Percentiles rank a stretch among this genome's conserved stretches.
Conservation (phyloP, 2,888 invertebrate species). For the Cetonia aurata region DNA sequence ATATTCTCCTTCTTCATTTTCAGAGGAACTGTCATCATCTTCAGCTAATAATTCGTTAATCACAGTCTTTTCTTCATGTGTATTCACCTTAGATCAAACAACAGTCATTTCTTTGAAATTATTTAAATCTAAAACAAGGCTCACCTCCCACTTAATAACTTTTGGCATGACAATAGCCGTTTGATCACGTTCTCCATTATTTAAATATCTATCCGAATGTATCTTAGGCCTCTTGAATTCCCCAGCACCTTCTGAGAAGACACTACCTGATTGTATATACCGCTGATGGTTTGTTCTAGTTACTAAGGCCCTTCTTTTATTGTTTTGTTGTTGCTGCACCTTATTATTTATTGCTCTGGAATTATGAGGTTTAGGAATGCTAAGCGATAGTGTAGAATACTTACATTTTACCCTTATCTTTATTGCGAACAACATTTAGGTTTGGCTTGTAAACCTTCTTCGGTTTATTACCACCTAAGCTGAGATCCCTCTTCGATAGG, state of each 20-base stretch:
- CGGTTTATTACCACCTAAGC: constrained; percentile 60
- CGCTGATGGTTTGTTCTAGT: constrained; percentile 44
- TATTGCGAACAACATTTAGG: constrained; percentile 61
- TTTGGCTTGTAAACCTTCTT: constrained; percentile 63
- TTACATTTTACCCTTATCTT: constrained; percentile 59
- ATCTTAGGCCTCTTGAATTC: constrained; percentile 50
- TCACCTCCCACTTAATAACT: constrained; percentile 44
- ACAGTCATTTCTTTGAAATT: no score
- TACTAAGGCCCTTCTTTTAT: constrained; percentile 34
- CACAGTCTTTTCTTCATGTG: constrained; percentile 56
- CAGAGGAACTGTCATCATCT: constrained; percentile 54
- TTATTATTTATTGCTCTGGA: constrained; percentile 44
- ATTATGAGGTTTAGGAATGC: neutral
- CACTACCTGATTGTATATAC: constrained; percentile 60
- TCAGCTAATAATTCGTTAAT: constrained; percentile 56
- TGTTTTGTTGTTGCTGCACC: constrained; percentile 47
- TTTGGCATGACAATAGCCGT: constrained; percentile 48
- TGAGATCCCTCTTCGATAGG: constrained; percentile 59
- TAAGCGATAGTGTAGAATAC: constrained; percentile 4
- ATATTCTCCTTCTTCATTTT: constrained; percentile 56
- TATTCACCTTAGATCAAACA: constrained; percentile 54
- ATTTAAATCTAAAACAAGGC: neutral
- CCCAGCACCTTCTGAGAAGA: constrained; percentile 62
- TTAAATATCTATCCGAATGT: constrained; percentile 47
- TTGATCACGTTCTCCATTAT: constrained; percentile 49